Percentiles rank a stretch among this genome's conserved stretches.
Evolutionary conservation across 2,888 invertebrate genomes (phyloP).

Genomic region (Drosophila vallismaia): DNA sequence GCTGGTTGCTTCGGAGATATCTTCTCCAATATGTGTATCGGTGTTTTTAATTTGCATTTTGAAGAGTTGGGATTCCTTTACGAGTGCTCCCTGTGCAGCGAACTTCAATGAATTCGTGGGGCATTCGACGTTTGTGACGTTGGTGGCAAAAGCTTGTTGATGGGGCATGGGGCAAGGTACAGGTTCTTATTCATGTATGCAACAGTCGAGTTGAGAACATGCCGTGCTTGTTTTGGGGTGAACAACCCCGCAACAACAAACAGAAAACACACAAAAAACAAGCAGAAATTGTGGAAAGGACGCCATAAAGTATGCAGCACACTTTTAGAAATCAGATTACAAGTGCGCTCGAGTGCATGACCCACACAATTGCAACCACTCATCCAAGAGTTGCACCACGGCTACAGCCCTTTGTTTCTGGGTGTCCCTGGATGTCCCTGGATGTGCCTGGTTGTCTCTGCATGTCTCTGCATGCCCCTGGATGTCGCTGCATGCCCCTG

Average conservation of each 20-base stretch:
- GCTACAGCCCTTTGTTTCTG: neutral
- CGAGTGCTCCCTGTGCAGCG: neutral
- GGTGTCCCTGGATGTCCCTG: constrained; percentile 1
- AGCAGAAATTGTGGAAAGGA: constrained; percentile 10
- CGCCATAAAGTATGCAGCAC: constrained; percentile 67
- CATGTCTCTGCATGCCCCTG: too few species aligned
- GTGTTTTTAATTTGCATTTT: neutral
- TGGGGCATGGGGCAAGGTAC: neutral
- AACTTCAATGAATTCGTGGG: neutral
- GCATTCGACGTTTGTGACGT: constrained; percentile 6
- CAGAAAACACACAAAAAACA: neutral
- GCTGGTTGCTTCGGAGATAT: neutral
- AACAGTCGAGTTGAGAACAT: constrained; percentile 38
- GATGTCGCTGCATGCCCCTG: too few species aligned
- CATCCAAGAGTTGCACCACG: constrained; percentile 1
- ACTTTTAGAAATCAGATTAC: constrained; percentile 71
- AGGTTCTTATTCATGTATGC: constrained; percentile 47
- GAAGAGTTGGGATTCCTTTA: neutral
- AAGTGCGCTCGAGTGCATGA: constrained; percentile 65
- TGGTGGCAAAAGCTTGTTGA: neutral
- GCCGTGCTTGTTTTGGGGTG: constrained; percentile 44
- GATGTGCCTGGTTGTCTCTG: neutral
- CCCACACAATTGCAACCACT: constrained; percentile 44
- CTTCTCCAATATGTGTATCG: neutral
- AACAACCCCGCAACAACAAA: constrained; percentile 59